phyloP scores from a whole-genome alignment of 2,888 invertebrate species.

The Punctoribates punctum region DNA sequence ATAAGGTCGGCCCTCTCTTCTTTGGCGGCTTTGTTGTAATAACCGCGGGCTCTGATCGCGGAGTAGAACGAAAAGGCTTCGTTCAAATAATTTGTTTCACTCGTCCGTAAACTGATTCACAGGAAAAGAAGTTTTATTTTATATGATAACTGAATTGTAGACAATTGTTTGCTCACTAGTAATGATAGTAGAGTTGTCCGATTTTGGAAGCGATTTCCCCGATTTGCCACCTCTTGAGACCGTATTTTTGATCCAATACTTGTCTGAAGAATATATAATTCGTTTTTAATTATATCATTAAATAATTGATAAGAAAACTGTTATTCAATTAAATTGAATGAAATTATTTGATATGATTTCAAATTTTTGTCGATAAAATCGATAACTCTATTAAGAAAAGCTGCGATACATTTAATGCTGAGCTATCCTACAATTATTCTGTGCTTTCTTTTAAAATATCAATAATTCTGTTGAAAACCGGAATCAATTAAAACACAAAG shows the following conservation, averaged over 20 bases:
- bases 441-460: not conserved
- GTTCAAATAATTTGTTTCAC: conserved; percentile 91
- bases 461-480: too few species aligned
- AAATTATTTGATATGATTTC: not conserved
- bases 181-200: conserved; percentile 96
- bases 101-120: conserved; percentile 79
- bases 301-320: conserved; percentile 7
- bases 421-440: conserved; percentile 5
- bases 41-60: conserved; percentile 86
- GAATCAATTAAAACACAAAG: too few species aligned
- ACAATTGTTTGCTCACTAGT: conserved; percentile 68
- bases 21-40: conserved; percentile 87
- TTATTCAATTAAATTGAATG: not conserved
- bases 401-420: not conserved
- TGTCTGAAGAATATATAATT: conserved; percentile 55
- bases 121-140: not conserved
- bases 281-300: not conserved
- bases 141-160: too few species aligned
- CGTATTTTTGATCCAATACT: conserved; percentile 85
- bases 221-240: conserved; percentile 94
- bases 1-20: conserved; percentile 89
- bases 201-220: conserved; percentile 98
- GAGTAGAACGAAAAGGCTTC: conserved; percentile 96
- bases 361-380: conserved; percentile 3
- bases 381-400: conserved; percentile 9